A percentile compares a stretch with the other conserved stretches of the same genome.
Conservation (phyloP, 2,888 invertebrate genomes). For the Noctua pronuba region DNA sequence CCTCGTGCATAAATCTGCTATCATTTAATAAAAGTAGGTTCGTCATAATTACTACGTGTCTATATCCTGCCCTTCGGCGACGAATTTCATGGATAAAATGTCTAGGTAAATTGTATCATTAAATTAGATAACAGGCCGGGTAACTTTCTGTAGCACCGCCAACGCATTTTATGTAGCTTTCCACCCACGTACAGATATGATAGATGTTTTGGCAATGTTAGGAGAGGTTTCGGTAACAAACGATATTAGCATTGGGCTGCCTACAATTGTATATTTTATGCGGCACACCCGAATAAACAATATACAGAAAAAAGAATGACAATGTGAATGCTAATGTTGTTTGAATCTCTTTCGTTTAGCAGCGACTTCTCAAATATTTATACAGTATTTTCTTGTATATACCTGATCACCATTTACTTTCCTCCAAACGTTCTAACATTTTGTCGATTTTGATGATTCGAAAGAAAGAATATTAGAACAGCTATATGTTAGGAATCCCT, state of each 20-base stretch:
- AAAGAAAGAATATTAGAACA: not conserved
- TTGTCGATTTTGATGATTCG: not conserved
- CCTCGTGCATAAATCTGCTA: not conserved
- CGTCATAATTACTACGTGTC: conserved; percentile 1
- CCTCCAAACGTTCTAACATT: not conserved
- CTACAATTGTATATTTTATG: conserved; percentile 38
- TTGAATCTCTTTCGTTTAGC: conserved; percentile 1
- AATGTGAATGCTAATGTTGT: not conserved
- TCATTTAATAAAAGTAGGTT: not conserved
- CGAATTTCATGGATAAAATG: conserved; percentile 13
- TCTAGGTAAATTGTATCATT: conserved; percentile 22
- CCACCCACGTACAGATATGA: conserved; percentile 46
- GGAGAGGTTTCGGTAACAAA: conserved; percentile 43
- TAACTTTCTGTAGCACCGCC: conserved; percentile 35
- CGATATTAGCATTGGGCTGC: conserved; percentile 27
- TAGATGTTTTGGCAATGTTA: conserved; percentile 49
- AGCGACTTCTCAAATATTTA: not conserved
- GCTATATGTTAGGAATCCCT: not conserved
- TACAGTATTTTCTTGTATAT: conserved; percentile 1
- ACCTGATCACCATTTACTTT: not conserved
- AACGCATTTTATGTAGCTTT: conserved; percentile 38
- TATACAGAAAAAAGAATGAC: conserved; percentile 8
- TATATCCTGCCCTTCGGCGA: not conserved
- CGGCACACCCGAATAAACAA: conserved; percentile 27
- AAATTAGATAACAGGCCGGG: conserved; percentile 26